Base-by-base conservation (phyloP, 2,888 invertebrate genomes). In the Molanna angustata region DNA sequence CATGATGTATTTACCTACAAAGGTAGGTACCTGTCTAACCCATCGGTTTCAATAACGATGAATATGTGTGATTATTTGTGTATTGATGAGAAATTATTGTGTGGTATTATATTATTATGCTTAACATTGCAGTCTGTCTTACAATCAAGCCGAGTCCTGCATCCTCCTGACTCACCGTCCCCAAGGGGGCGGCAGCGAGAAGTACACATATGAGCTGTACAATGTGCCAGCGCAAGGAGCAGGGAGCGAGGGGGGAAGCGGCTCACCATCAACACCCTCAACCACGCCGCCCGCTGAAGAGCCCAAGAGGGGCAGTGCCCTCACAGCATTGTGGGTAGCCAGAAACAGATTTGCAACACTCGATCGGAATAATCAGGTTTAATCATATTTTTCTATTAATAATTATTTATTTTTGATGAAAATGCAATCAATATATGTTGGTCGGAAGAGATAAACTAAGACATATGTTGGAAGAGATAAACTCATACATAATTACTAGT, bases 141-240 rank as follows among this genome's bases (percentile, higher is more conserved):
- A 95, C 67, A 99, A 99, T 73, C 96, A 95, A 60, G 97, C 98
- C 11, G 93, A 99, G 65, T 94, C 96, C 78, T 90, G 94, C 22
- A 89, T 98, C 54, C 76, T 99, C 0, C 80, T 98, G 19, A 72
- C 65, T 59, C 76, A 76, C 73, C 91, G 92, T 49, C 89, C 90
- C 0, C 80, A 92, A 57, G 85, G 90, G 0, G 90, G 86, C 68
- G 90, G 86, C 68, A 70, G 86, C 27, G 99, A 99, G 67, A 94
- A 88, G 67, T 89, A 90, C 67, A 88, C 90, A 4, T 99, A 98
- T 66, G 98, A 99, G 73, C 73, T 99, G 63, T 98, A 95, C 72
- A 79, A 82, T 60, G 88, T 96, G 48, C 93, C 95, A 2, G 74
- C 94, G 21, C 86, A 90, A 4, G 83, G 88, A 4, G 94, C 94